Conservation (phyloP, 2,113 vertebrate species). For the Rhizomys pruinosus region DNA sequence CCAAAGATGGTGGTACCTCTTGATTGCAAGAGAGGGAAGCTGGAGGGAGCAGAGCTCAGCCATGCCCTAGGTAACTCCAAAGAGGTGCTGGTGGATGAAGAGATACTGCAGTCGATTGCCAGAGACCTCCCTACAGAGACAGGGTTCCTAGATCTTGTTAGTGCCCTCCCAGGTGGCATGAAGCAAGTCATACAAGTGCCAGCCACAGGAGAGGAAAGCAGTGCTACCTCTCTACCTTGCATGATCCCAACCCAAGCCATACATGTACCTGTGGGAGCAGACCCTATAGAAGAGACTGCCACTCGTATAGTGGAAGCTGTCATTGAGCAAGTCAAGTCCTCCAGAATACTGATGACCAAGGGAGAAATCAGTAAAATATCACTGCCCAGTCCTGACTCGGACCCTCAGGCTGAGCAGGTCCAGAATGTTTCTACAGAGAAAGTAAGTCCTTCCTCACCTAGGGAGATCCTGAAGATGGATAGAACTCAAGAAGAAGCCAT, state of each 20-base stretch:
- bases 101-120: constrained; percentile 74
- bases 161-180: rapidly evolving
- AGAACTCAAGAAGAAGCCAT: constrained; percentile 53
- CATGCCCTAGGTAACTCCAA: rapidly evolving
- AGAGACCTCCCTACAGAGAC: constrained; percentile 73
- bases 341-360: constrained; percentile 13
- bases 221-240: rapidly evolving
- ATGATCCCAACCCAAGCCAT: neutral
- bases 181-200: neutral
- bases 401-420: neutral
- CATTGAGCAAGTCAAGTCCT: constrained; percentile 75
- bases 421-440: rapidly evolving
- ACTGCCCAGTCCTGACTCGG: neutral
- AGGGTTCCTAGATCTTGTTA: rapidly evolving
- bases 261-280: neutral
- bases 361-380: neutral
- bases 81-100: constrained; percentile 21
- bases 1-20: rapidly evolving
- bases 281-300: constrained; percentile 55
- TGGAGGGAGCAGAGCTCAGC: neutral
- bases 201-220: neutral
- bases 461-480: neutral
- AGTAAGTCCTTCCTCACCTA: neutral
- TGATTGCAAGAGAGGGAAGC: neutral
- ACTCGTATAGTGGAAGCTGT: constrained; percentile 73